These are phyloP conservation scores for Cheiracanthium punctorium DNA, from an alignment of 2,888 invertebrate genomes.

Conservation along the genomic window DNA sequence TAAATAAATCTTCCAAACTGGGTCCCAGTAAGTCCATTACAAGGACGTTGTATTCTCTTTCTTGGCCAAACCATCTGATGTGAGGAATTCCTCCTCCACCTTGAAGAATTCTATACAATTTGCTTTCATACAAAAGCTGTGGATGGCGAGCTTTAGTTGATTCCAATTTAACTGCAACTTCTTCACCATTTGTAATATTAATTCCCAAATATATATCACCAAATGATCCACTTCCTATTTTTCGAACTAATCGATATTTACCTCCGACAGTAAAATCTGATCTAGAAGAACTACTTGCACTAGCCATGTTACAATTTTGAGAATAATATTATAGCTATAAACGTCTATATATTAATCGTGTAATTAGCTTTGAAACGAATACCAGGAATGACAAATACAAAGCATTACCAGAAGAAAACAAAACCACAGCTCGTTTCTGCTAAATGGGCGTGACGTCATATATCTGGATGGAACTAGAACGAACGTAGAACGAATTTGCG, in stretches of 20 bases:
- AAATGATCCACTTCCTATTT: slow-evolving; percentile 99
- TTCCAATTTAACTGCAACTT: slow-evolving; percentile 99
- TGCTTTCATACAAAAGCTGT: slow-evolving; percentile 99
- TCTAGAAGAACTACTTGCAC: slow-evolving; percentile 62
- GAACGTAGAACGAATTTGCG: no score
- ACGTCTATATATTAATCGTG: no score
- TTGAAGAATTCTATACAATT: slow-evolving; percentile 99
- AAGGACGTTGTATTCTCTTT: slow-evolving; percentile 97
- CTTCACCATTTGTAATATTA: slow-evolving; percentile 81
- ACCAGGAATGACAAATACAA: no score
- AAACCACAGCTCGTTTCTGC: no score
- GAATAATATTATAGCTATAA: no score
- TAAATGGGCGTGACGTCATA: no score
- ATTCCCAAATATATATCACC: slow-evolving; percentile 99
- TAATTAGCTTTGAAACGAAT: no score
- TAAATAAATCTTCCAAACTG: no score
- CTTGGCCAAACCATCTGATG: slow-evolving; percentile 91
- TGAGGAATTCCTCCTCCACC: slow-evolving; percentile 90
- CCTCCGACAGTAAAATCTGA: slow-evolving; percentile 91
- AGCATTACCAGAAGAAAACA: no score
- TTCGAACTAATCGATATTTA: slow-evolving; percentile 97
- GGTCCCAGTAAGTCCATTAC: slow-evolving; percentile 99
- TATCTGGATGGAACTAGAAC: no score
- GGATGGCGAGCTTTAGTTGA: no score
- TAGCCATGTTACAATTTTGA: slow-evolving; percentile 53